phyloP scores from a whole-genome alignment of 2,797 vertebrate genomes.

The Numenius phaeopus region DNA sequence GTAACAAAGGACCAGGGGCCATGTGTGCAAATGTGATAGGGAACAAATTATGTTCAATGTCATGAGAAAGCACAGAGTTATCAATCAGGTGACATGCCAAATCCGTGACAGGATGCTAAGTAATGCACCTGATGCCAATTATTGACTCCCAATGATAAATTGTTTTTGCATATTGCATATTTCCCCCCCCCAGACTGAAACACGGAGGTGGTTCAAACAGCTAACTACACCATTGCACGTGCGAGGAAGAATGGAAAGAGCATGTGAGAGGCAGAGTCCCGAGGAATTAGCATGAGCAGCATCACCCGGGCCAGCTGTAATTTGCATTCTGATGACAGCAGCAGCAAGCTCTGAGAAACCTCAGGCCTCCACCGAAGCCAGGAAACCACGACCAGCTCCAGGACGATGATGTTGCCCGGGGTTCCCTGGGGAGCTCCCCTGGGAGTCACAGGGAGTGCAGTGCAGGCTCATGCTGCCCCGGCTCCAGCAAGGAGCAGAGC shows the following conservation, averaged over 20 bases:
- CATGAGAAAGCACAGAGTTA: neutral
- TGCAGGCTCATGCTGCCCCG: rapidly evolving
- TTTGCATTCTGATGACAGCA: neutral
- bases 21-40: neutral
- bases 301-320: neutral
- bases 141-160: slow-evolving; percentile 57
- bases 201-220: neutral
- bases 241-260: neutral
- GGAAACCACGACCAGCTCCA: rapidly evolving
- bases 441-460: rapidly evolving
- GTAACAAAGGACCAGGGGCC: neutral
- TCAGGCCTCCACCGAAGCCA: neutral
- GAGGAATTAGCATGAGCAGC: neutral
- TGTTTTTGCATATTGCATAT: slow-evolving; percentile 34
- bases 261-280: neutral
- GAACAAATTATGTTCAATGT: neutral
- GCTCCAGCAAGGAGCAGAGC: neutral
- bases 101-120: slow-evolving; percentile 50
- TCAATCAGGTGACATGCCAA: slow-evolving; percentile 43
- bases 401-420: rapidly evolving
- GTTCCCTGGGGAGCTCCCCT: neutral
- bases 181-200: neutral
- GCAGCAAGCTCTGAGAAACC: neutral
- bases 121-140: slow-evolving; percentile 41
- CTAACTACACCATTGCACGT: neutral